phyloP scores from a whole-genome alignment of 2,113 vertebrate species.

The Ginglymostoma cirratum region DNA sequence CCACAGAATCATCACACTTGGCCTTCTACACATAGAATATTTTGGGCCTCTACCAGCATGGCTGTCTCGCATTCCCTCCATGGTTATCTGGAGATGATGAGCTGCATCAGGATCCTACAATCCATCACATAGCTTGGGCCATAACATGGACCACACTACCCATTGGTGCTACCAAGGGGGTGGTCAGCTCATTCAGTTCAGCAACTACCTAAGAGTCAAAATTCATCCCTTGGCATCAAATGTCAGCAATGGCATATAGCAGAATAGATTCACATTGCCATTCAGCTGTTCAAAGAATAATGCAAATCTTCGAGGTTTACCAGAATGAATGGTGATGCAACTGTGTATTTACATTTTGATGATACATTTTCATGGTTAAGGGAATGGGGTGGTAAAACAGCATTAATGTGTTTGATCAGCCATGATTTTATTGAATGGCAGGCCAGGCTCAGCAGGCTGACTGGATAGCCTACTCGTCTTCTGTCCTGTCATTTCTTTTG shows the following conservation, averaged over 20 bases:
- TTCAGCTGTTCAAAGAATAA: not conserved
- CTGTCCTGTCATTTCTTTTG: not conserved
- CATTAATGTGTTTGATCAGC: too few relatives aligned
- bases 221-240: too few relatives aligned
- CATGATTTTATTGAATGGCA: too few relatives aligned
- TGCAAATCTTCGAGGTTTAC: not conserved
- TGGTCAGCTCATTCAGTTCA: not conserved
- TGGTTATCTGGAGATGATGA: not conserved
- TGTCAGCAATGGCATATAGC: too few relatives aligned
- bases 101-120: not conserved
- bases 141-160: not conserved
- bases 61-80: not conserved
- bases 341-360: not conserved
- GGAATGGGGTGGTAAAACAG: not conserved
- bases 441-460: too few relatives aligned
- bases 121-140: not conserved
- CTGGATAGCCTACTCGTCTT: too few relatives aligned
- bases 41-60: not conserved
- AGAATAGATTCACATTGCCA: not conserved
- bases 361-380: not conserved
- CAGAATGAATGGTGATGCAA: not conserved
- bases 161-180: too few relatives aligned
- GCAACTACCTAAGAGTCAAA: not conserved
- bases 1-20: too few relatives aligned
- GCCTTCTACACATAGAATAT: too few relatives aligned